phyloP scores from a whole-genome alignment of 2,113 vertebrate species.

The Ceratotherium simum region DNA sequence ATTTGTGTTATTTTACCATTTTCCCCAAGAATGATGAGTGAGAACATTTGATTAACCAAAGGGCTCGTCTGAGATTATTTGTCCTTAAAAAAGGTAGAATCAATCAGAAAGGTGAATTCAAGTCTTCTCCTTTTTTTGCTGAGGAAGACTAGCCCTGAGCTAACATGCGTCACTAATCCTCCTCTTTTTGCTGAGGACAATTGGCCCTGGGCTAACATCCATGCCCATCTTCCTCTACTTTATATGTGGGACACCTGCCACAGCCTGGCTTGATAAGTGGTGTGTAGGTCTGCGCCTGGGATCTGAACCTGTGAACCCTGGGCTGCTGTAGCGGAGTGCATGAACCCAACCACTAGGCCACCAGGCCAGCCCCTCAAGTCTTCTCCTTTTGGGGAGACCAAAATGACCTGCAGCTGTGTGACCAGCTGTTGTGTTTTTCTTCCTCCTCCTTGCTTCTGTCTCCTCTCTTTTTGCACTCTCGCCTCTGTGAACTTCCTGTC shows the following conservation, averaged over 20 bases:
- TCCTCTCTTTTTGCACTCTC: neutral
- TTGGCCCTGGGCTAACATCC: too few relatives aligned
- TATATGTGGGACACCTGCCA: too few relatives aligned
- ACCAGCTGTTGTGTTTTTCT: neutral
- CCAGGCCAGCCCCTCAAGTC: neutral
- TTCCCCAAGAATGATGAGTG: neutral
- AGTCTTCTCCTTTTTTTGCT: neutral
- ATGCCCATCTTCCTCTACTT: too few relatives aligned
- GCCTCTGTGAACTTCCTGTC: neutral
- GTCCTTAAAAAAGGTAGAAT: neutral
- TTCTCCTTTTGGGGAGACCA: neutral
- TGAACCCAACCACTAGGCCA: too few relatives aligned
- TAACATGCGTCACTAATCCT: too few relatives aligned
- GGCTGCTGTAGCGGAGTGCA: too few relatives aligned
- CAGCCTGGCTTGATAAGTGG: too few relatives aligned
- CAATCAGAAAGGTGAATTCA: neutral
- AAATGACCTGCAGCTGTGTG: neutral
- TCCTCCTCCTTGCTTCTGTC: neutral
- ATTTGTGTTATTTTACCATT: neutral
- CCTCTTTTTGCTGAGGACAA: too few relatives aligned
- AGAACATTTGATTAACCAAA: neutral
- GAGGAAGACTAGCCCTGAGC: too few relatives aligned
- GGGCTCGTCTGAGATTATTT: neutral
- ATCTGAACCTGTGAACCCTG: too few relatives aligned
- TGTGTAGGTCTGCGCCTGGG: too few relatives aligned